Percentiles rank a stretch among this genome's conserved stretches.
Conservation (phyloP, 2,797 vertebrate genomes). For the Gastrophryne carolinensis region DNA sequence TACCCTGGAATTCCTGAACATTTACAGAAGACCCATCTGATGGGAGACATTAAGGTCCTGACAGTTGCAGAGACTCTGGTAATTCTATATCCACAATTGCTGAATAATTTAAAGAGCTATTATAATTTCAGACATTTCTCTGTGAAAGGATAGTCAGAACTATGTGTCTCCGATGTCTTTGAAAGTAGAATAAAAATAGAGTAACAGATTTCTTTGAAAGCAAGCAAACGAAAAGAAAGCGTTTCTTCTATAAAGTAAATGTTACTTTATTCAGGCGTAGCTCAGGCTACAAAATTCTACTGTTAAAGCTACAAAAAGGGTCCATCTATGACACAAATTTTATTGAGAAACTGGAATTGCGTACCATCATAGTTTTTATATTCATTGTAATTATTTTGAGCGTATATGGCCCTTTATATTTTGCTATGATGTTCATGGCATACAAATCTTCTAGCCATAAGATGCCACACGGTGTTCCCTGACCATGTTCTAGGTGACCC, state of each 20-base stretch:
- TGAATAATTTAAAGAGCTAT: constrained; percentile 41
- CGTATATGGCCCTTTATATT: not conserved
- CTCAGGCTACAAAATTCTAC: not conserved
- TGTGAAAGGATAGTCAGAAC: constrained; percentile 21
- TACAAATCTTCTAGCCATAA: not conserved
- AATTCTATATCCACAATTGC: constrained; percentile 31
- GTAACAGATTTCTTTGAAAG: constrained; percentile 22
- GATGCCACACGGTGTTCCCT: not conserved
- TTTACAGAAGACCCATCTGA: constrained; percentile 19
- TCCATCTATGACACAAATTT: not conserved
- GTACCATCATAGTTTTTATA: too few species aligned
- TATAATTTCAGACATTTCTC: constrained; percentile 41
- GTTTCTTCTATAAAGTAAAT: not conserved
- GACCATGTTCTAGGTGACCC: too few species aligned
- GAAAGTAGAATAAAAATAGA: constrained; percentile 13
- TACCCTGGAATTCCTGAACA: constrained; percentile 18
- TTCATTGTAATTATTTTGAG: not conserved
- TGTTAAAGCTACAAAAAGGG: not conserved
- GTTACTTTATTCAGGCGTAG: not conserved
- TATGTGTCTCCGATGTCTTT: constrained; percentile 13
- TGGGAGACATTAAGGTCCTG: constrained; percentile 35
- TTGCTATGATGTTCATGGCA: not conserved
- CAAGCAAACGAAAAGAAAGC: not conserved
- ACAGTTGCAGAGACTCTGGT: constrained; percentile 25
- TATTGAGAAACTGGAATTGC: too few species aligned